These are phyloP conservation scores for Mactromeris polynyma DNA, from an alignment of 2,888 invertebrate genomes.

Conservation along the genomic window DNA sequence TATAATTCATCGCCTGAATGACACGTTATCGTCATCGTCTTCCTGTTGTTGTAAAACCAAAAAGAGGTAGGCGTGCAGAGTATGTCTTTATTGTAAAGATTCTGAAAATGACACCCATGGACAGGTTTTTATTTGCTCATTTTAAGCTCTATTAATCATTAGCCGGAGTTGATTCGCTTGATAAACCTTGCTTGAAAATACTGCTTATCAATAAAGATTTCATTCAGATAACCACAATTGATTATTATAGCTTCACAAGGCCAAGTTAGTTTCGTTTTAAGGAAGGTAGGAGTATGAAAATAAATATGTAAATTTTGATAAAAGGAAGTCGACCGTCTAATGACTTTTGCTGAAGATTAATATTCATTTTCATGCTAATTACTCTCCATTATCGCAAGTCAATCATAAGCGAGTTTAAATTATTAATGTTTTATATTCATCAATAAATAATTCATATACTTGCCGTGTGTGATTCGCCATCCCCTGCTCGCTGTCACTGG, in stretches of 20 bases:
- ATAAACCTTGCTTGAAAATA: neutral
- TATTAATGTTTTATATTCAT: neutral
- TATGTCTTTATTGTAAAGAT: neutral
- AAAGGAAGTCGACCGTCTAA: constrained; percentile 8
- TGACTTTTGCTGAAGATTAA: neutral
- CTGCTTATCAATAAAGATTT: neutral
- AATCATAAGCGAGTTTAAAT: neutral
- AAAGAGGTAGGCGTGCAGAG: neutral
- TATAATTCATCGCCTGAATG: neutral
- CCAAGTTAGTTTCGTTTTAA: neutral
- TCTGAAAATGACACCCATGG: neutral
- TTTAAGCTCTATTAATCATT: constrained; percentile 1
- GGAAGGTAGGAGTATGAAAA: neutral
- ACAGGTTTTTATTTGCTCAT: neutral
- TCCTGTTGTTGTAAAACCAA: neutral
- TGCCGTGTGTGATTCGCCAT: neutral
- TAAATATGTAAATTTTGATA: neutral
- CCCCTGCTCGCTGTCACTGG: neutral
- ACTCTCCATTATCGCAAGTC: neutral
- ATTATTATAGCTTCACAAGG: neutral
- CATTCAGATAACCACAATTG: neutral
- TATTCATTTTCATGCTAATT: constrained; percentile 4
- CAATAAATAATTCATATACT: constrained; percentile 13
- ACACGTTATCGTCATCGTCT: neutral
- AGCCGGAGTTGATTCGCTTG: neutral